Conservation (phyloP, 2,888 invertebrate genomes). For the Microdon myrmicae region DNA sequence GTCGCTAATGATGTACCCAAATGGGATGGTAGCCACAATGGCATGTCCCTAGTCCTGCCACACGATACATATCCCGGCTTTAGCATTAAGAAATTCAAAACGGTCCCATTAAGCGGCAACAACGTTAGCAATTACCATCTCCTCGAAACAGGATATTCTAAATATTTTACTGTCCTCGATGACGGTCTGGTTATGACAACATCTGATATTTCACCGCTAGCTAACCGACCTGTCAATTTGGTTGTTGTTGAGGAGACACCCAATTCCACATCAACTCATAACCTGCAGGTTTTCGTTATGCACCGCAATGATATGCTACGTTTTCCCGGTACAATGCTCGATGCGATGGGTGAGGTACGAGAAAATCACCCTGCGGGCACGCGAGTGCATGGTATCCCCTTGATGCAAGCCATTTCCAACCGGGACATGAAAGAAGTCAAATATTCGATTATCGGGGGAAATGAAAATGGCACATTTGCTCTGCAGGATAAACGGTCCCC, state of each 20-base stretch:
- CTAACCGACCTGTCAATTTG: constrained; percentile 83
- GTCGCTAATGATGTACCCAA: constrained; percentile 29
- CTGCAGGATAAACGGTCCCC: constrained; percentile 68
- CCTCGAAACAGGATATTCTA: constrained; percentile 82
- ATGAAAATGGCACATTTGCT: constrained; percentile 79
- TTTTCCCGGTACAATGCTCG: constrained; percentile 75
- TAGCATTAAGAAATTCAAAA: constrained; percentile 82
- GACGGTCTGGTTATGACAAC: constrained; percentile 93
- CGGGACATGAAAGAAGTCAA: constrained; percentile 70
- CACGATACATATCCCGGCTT: constrained; percentile 92
- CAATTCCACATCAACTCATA: constrained; percentile 82
- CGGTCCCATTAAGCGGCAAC: constrained; percentile 57
- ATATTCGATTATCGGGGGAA: constrained; percentile 83
- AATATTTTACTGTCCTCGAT: constrained; percentile 87
- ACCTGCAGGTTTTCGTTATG: constrained; percentile 83
- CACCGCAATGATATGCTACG: constrained; percentile 84
- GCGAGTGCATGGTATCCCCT: constrained; percentile 76
- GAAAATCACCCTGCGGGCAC: constrained; percentile 83
- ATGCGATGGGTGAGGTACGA: constrained; percentile 75
- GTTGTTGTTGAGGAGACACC: constrained; percentile 84
- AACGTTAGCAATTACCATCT: constrained; percentile 70
- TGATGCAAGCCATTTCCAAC: constrained; percentile 78
- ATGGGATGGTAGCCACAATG: constrained; percentile 55
- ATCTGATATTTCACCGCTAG: constrained; percentile 82
- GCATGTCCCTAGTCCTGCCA: constrained; percentile 74